Conservation (phyloP, 2,888 invertebrate species). For the Chymomyza amoena region DNA sequence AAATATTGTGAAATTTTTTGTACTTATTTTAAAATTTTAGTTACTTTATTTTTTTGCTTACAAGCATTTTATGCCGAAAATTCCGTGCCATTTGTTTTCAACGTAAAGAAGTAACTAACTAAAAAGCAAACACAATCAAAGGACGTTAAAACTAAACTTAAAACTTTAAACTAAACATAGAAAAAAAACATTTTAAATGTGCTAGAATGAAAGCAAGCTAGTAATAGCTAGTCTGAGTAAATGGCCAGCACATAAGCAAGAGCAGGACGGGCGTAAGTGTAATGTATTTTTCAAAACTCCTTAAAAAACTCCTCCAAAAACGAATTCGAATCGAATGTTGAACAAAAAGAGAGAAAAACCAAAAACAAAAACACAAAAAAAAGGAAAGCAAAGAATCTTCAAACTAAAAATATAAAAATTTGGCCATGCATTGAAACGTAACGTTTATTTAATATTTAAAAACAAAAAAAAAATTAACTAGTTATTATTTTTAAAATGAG, state of each 20-base stretch:
- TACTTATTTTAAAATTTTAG: neutral
- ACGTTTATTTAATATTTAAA: constrained; percentile 40
- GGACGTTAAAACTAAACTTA: constrained; percentile 5
- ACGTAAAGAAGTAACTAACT: constrained; percentile 34
- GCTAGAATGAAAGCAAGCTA: neutral
- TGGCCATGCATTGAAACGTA: constrained; percentile 62
- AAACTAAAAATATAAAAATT: constrained; percentile 38
- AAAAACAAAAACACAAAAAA: constrained; percentile 37
- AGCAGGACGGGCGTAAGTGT: constrained; percentile 55
- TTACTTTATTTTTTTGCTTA: constrained; percentile 1
- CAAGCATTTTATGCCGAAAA: constrained; percentile 43
- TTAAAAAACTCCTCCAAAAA: constrained; percentile 25
- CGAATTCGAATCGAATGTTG: constrained; percentile 69
- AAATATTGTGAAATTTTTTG: neutral
- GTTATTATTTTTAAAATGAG: constrained; percentile 19
- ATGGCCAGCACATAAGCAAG: constrained; percentile 11
- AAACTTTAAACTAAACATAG: neutral
- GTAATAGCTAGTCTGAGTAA: constrained; percentile 3
- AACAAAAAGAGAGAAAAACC: constrained; percentile 61
- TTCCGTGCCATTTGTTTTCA: constrained; percentile 74
- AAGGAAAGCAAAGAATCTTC: constrained; percentile 60
- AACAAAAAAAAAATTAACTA: constrained; percentile 26
- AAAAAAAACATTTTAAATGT: constrained; percentile 61
- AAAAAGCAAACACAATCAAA: constrained; percentile 5
- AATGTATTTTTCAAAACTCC: constrained; percentile 44